Evolutionary conservation across 2,113 vertebrate species (phyloP).

Genomic region (Urocitellus parryii): DNA sequence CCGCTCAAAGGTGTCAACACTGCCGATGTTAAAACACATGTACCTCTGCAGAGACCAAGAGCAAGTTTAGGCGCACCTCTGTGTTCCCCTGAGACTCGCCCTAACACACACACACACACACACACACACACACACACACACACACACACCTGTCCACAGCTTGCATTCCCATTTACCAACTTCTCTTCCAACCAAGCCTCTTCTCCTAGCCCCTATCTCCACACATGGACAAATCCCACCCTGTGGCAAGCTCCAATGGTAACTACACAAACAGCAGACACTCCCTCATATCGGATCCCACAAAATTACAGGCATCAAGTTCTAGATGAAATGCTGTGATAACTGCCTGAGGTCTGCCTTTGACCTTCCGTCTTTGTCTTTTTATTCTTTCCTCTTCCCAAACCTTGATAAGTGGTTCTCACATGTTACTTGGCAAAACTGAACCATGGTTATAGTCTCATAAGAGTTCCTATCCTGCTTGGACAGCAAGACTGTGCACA

Average conservation of each 20-base stretch:
- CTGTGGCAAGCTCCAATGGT: background rate
- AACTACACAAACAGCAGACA: background rate
- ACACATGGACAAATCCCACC: background rate
- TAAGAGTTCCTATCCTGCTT: background rate
- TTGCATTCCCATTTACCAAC: background rate
- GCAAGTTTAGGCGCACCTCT: background rate
- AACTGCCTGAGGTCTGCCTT: background rate
- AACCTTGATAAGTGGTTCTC: background rate
- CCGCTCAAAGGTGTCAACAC: conserved; percentile 89
- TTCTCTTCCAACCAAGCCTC: background rate
- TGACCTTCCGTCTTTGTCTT: background rate
- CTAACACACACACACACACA: background rate
- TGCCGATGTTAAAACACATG: conserved; percentile 90
- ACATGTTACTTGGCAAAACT: background rate
- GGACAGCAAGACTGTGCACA: background rate
- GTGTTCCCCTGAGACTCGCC: background rate
- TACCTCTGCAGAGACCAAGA: conserved; percentile 82
- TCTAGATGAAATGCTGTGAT: background rate
- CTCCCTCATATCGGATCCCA: background rate
- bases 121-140: too few species aligned
- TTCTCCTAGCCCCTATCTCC: background rate
- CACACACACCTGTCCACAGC: background rate
- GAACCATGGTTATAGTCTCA: background rate
- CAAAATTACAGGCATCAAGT: background rate
- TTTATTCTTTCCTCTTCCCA: background rate